Conservation (phyloP, 2,797 vertebrate species). For the Smutsia temminckii region DNA sequence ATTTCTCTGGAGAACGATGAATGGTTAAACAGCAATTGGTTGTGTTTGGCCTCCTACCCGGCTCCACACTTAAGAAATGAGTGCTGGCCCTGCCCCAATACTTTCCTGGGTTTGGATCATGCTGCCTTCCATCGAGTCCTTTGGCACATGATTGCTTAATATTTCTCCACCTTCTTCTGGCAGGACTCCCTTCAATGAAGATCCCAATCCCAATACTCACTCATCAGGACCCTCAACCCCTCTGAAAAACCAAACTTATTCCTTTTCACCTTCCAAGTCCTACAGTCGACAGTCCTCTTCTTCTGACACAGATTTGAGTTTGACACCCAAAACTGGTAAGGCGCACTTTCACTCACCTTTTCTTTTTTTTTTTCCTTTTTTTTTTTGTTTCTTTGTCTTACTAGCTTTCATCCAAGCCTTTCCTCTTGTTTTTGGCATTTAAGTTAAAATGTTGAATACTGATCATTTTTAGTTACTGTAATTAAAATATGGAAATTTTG, state of each 20-base stretch:
- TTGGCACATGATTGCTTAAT: slow-evolving; percentile 89
- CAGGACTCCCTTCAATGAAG: slow-evolving; percentile 99
- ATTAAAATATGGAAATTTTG: slow-evolving; percentile 61
- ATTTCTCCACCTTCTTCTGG: slow-evolving; percentile 96
- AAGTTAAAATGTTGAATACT: slow-evolving; percentile 80
- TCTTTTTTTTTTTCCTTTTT: slow-evolving; percentile 65
- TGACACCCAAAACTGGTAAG: slow-evolving; percentile 97
- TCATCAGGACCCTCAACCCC: slow-evolving; percentile 99
- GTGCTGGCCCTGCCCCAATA: slow-evolving; percentile 82
- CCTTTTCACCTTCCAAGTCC: slow-evolving; percentile 95
- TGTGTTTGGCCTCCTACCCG: slow-evolving; percentile 84
- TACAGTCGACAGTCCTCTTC: slow-evolving; percentile 95
- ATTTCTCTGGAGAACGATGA: slow-evolving; percentile 82
- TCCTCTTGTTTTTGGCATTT: slow-evolving; percentile 79
- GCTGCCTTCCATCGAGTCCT: slow-evolving; percentile 84
- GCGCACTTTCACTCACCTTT: slow-evolving; percentile 84
- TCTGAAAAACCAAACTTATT: slow-evolving; percentile 99
- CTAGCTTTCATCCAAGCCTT: slow-evolving; percentile 81
- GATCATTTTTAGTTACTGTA: slow-evolving; percentile 59
- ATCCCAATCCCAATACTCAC: slow-evolving; percentile 93
- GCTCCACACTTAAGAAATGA: slow-evolving; percentile 83
- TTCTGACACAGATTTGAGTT: slow-evolving; percentile 96
- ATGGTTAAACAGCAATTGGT: slow-evolving; percentile 79
- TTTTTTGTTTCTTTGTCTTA: slow-evolving; percentile 82
- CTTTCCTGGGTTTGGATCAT: slow-evolving; percentile 86